A percentile compares a stretch with the other conserved stretches of the same genome.
Conservation (phyloP, 2,888 invertebrate species). For the Caenorhabditis virilis region DNA sequence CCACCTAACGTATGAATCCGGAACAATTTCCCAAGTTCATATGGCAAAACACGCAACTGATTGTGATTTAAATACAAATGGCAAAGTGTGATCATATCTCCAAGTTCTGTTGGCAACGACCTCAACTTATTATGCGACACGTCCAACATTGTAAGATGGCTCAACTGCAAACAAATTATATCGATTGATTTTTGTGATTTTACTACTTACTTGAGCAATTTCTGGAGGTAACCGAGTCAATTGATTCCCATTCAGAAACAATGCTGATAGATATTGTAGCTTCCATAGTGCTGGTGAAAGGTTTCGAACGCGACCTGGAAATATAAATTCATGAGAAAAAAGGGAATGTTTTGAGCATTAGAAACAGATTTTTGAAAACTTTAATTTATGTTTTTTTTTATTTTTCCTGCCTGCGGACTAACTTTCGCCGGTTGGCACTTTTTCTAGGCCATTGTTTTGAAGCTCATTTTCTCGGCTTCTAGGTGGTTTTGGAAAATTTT, state of each 20-base stretch:
- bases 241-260: conserved; percentile 94
- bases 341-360: neutral
- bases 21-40: conserved; percentile 95
- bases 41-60: conserved; percentile 88
- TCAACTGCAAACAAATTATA: conserved; percentile 71
- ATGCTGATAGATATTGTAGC: conserved; percentile 86
- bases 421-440: no score
- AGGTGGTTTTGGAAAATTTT: no score
- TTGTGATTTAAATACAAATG: conserved; percentile 93
- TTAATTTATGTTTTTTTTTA: no score
- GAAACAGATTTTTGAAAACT: no score
- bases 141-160: conserved; percentile 85
- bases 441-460: no score
- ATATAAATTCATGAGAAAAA: neutral
- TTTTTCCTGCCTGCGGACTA: no score
- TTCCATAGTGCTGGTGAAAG: conserved; percentile 88
- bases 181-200: no score
- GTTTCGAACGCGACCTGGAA: conserved; percentile 87
- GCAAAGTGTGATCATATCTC: conserved; percentile 92
- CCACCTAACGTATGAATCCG: conserved; percentile 86
- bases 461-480: no score
- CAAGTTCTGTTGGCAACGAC: conserved; percentile 90
- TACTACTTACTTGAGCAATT: conserved; percentile 79
- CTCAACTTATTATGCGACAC: conserved; percentile 91
- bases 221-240: conserved; percentile 87